phyloP scores from a whole-genome alignment of 2,888 invertebrate genomes.

The Dynastes hyllus region DNA sequence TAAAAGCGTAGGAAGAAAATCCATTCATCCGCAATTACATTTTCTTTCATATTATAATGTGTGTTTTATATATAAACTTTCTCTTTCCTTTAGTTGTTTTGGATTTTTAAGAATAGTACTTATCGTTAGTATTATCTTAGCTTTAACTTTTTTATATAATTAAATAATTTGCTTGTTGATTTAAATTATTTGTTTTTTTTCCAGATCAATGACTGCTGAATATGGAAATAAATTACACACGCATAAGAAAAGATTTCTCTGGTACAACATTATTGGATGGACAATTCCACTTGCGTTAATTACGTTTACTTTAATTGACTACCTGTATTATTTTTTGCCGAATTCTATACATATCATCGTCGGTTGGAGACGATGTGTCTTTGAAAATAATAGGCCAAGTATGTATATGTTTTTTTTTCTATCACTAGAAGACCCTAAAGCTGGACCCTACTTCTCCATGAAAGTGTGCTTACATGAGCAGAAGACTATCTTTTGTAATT shows the following conservation, averaged over 20 bases:
- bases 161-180: no score
- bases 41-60: no score
- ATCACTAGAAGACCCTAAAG: neutral
- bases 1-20: no score
- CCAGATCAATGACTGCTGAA: constrained; percentile 73
- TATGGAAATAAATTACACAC: constrained; percentile 71
- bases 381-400: constrained; percentile 72
- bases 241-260: constrained; percentile 75
- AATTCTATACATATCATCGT: constrained; percentile 75
- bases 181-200: constrained; percentile 36
- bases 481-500: no score
- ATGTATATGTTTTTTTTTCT: constrained; percentile 10
- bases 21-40: no score
- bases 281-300: constrained; percentile 75
- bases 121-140: no score
- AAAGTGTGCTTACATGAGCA: no score
- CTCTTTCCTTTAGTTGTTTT: no score
- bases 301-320: constrained; percentile 40
- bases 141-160: no score
- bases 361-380: constrained; percentile 79
- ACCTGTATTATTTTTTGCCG: constrained; percentile 64
- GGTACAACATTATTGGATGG: constrained; percentile 84
- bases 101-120: no score
- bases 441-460: neutral
- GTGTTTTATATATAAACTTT: no score